Base-by-base conservation (phyloP, 2,888 invertebrate genomes). In the Epinotia brunnichana region DNA sequence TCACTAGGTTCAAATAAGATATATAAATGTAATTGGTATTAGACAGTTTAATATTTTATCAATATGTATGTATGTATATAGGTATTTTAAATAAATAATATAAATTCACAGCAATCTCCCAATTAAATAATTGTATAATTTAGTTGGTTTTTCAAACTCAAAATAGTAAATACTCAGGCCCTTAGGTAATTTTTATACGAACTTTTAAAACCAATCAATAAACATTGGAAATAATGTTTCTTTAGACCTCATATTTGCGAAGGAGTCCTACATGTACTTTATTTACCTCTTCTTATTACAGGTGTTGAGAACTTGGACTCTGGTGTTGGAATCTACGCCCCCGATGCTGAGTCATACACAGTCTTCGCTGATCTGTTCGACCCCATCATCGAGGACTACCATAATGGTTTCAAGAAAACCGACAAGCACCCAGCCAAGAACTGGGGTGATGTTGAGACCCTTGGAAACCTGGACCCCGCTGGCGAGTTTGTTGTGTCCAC, bases 381-480 rank as follows among this genome's bases (percentile, higher is more conserved):
- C 94, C 98, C 98, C 90, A 97, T 99, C 94, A 99, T 99, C 90
- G 98, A 98, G 89, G 98, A 98, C 89, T 99, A 99, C 95, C 99
- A 99, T 94, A 95, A 95, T 90, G 98, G 98, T 82, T 99, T 99
- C 95, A 97, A 97, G 95, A 96, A 97, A 92, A 96, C 96, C 87
- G 98, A 98, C 94, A 97, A 97, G 90, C 99, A 99, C 93, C 99
- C 99, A 21, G 94, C 97, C 76, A 96, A 96, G 93, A 97, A 98
- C 94, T 99, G 98, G 94, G 99, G 99, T 83, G 98, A 99, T 94
- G 96, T 97, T 29, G 95, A 95, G 92, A 95, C 95, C 81, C 97
- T 99, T 82, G 96, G 97, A 86, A 98, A 99, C 93, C 95, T 99
- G 83, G 99, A 99, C 94, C 98, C 99, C 75, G 95, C 96, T 85